Evolutionary conservation across 2,888 invertebrate species (phyloP).

Genomic region (Glaucopsyche alexis): DNA sequence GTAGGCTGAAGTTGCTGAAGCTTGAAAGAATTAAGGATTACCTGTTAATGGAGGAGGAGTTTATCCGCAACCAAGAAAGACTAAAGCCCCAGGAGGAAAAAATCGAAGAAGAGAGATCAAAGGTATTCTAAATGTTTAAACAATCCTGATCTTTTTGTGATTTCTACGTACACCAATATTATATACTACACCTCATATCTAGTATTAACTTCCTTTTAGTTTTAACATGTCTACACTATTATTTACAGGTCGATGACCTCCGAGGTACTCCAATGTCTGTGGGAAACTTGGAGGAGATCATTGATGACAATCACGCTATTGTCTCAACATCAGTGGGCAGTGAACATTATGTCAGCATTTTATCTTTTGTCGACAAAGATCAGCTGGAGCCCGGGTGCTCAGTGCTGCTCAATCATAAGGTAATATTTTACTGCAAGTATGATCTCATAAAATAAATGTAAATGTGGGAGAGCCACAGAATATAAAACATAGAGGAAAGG

Average conservation of each 20-base stretch:
- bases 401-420: slow-evolving; percentile 98
- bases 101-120: slow-evolving; percentile 98
- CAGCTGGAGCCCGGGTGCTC: slow-evolving; percentile 99
- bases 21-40: slow-evolving; percentile 99
- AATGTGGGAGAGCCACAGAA: too few species aligned
- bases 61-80: slow-evolving; percentile 98
- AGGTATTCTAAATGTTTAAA: slow-evolving; percentile 62
- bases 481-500: too few species aligned
- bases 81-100: slow-evolving; percentile 99
- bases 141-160: background rate
- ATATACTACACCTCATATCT: too few species aligned
- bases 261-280: slow-evolving; percentile 99
- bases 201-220: background rate
- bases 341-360: slow-evolving; percentile 99
- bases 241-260: slow-evolving; percentile 91
- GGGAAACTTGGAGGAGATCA: slow-evolving; percentile 99
- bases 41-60: slow-evolving; percentile 99
- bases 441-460: too few species aligned
- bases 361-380: slow-evolving; percentile 99
- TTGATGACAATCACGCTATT: slow-evolving; percentile 99
- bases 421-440: slow-evolving; percentile 45
- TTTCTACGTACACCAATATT: too few species aligned
- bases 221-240: slow-evolving; percentile 25
- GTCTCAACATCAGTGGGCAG: slow-evolving; percentile 99
- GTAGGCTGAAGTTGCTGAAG: slow-evolving; percentile 96